These are phyloP conservation scores for Drosophila pachea DNA, from an alignment of 1,140 invertebrate species.

Conservation along the genomic window DNA sequence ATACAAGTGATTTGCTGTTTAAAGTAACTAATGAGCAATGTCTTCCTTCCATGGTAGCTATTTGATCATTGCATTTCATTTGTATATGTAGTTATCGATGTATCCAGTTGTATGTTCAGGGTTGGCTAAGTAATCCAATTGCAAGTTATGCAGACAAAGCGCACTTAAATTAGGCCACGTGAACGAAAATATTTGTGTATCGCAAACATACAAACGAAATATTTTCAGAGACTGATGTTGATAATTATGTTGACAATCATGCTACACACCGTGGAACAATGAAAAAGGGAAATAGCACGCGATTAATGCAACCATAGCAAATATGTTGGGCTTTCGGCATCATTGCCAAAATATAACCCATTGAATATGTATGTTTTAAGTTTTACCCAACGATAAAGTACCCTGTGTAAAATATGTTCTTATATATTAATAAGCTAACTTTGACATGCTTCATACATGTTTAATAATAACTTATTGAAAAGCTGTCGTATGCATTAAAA, in stretches of 20 bases:
- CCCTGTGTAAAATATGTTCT: too few relatives aligned
- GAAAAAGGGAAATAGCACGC: slow-evolving; percentile 7
- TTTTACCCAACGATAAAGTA: background rate
- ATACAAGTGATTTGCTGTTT: slow-evolving; percentile 10
- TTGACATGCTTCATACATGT: too few relatives aligned
- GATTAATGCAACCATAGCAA: slow-evolving; percentile 28
- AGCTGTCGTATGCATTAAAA: background rate
- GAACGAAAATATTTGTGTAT: slow-evolving; percentile 31
- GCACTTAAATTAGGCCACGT: slow-evolving; percentile 28
- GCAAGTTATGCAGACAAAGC: slow-evolving; percentile 26
- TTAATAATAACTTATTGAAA: too few relatives aligned
- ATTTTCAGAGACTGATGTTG: slow-evolving; percentile 24
- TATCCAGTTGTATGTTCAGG: slow-evolving; percentile 5
- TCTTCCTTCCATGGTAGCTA: slow-evolving; percentile 9
- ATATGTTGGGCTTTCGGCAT: slow-evolving; percentile 16
- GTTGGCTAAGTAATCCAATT: slow-evolving; percentile 1
- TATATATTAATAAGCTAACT: too few relatives aligned
- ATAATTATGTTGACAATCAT: slow-evolving; percentile 31
- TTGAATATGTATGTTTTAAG: background rate
- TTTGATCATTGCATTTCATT: slow-evolving; percentile 15
- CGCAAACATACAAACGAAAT: slow-evolving; percentile 41
- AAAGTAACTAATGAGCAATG: slow-evolving; percentile 6
- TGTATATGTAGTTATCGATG: slow-evolving; percentile 10
- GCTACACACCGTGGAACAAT: slow-evolving; percentile 29
- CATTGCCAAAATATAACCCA: slow-evolving; percentile 39